phyloP scores from a whole-genome alignment of 2,797 vertebrate genomes.

The Hapalemur alaotrensis region DNA sequence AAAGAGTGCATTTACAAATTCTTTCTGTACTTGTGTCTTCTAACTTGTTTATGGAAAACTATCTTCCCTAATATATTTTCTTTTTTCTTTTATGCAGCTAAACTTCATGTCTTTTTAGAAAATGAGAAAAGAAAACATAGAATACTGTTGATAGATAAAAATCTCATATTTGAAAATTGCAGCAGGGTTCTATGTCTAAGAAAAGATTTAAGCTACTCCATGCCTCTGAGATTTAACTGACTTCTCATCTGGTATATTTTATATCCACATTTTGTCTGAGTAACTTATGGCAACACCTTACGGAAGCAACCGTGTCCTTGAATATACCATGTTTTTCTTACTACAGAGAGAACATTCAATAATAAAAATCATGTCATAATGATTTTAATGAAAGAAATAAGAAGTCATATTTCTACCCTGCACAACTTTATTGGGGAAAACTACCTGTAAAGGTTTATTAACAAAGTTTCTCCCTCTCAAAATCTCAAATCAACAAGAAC shows the following conservation, averaged over 20 bases:
- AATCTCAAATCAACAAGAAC: background rate
- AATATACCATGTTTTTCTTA: background rate
- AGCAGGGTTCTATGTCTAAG: background rate
- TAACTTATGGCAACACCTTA: conserved; percentile 19
- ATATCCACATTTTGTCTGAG: background rate
- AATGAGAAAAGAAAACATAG: background rate
- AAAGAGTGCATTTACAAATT: background rate
- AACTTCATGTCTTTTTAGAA: background rate
- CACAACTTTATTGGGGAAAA: background rate
- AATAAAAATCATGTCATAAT: background rate
- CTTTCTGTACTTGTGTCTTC: background rate
- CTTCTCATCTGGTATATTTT: conserved; percentile 4
- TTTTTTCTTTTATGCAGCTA: background rate
- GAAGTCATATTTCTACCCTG: background rate
- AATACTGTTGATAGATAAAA: background rate
- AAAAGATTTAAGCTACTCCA: conserved; percentile 25
- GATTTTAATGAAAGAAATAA: conserved; percentile 16
- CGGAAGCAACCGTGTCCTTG: background rate
- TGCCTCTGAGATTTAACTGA: background rate
- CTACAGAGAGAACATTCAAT: background rate
- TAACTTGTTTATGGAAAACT: background rate
- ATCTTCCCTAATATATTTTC: background rate
- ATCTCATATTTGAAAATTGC: background rate
- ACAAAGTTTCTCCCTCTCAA: background rate
- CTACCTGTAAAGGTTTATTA: background rate